Evolutionary conservation across 2,113 vertebrate genomes (phyloP).

Genomic region (Malaclemys terrapin): DNA sequence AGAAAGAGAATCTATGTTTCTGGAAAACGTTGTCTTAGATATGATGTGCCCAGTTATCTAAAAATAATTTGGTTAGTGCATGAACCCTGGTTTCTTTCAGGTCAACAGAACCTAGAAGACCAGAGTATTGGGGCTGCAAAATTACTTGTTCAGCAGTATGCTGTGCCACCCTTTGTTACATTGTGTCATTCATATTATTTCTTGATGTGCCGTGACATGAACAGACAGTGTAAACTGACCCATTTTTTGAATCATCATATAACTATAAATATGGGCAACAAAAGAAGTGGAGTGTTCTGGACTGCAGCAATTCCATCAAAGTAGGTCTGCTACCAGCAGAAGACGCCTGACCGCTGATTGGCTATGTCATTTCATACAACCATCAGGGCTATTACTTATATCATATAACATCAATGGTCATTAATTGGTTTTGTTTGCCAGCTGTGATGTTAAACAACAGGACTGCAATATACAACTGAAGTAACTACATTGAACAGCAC

Average conservation of each 20-base stretch:
- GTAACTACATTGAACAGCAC: conserved; percentile 15
- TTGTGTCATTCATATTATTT: neutral
- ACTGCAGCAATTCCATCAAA: neutral
- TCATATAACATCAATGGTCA: conserved; percentile 22
- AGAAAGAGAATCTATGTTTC: neutral
- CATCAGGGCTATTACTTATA: neutral
- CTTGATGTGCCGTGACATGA: neutral
- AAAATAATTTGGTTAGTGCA: conserved; percentile 32
- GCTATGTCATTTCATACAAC: neutral
- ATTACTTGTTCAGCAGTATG: neutral
- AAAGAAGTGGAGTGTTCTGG: neutral
- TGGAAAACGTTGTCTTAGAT: conserved; percentile 8
- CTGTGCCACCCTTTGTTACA: neutral
- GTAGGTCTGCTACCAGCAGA: neutral
- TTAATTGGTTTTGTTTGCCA: neutral
- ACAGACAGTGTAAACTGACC: neutral
- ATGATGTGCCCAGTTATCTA: conserved; percentile 12
- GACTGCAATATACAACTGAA: conserved; percentile 22
- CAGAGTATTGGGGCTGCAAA: neutral
- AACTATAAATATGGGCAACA: neutral
- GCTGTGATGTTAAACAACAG: conserved; percentile 25
- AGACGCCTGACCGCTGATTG: accelerated
- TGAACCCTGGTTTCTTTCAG: conserved; percentile 40
- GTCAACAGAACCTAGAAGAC: neutral
- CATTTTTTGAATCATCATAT: neutral